Evolutionary conservation across 2,113 vertebrate species (phyloP).

Genomic region (Rhinopomastus cyanomelas): DNA sequence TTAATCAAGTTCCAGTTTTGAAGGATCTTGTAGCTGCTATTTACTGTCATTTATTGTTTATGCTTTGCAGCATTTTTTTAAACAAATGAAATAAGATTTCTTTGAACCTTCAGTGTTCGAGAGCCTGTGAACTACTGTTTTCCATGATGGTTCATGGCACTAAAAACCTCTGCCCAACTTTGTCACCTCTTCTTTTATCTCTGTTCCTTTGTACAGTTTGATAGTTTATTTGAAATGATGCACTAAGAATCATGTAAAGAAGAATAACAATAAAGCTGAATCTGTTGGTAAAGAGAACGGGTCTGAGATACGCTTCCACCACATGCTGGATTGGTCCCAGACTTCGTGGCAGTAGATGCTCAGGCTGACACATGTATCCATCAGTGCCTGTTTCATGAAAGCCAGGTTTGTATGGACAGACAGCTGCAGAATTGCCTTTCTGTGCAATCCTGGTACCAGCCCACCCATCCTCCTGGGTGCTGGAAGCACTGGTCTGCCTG

Average conservation of each 20-base stretch:
- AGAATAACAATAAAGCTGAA: constrained; percentile 89
- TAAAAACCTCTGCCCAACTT: constrained; percentile 53
- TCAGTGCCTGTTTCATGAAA: background rate
- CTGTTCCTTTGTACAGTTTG: constrained; percentile 70
- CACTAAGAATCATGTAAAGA: constrained; percentile 80
- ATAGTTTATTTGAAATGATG: constrained; percentile 72
- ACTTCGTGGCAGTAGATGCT: background rate
- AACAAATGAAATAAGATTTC: constrained; percentile 19
- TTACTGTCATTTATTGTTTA: constrained; percentile 57
- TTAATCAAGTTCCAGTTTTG: constrained; percentile 67
- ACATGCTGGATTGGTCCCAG: background rate
- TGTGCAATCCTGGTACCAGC: background rate
- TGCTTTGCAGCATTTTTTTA: constrained; percentile 65
- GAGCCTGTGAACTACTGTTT: constrained; percentile 51
- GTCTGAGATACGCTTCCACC: constrained; percentile 49
- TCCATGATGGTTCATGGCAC: constrained; percentile 48
- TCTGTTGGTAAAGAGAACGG: constrained; percentile 88
- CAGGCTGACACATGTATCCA: background rate
- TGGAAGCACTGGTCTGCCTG: background rate
- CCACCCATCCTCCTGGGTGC: background rate
- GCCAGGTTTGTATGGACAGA: background rate
- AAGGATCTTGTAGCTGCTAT: constrained; percentile 72
- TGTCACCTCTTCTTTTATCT: constrained; percentile 62
- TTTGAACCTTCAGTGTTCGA: constrained; percentile 26
- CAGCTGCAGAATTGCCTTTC: background rate